Evolutionary conservation across 1,140 invertebrate genomes (phyloP).

Genomic region (Apis laboriosa): DNA sequence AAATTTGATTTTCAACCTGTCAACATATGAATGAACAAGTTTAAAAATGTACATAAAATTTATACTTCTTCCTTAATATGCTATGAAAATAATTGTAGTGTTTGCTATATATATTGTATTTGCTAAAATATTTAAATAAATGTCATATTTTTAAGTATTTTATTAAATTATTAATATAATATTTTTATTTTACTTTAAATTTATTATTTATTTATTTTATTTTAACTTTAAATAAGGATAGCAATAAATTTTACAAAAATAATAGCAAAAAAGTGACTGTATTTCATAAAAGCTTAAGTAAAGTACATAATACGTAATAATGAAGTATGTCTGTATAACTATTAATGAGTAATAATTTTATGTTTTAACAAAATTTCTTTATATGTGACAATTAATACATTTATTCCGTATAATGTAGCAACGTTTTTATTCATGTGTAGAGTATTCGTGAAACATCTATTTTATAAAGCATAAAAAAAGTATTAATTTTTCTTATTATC

Average conservation of each 20-base stretch:
- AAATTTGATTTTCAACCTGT: not conserved
- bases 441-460: slow-evolving; percentile 41
- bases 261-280: slow-evolving; percentile 72
- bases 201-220: too few relatives aligned
- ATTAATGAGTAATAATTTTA: slow-evolving; percentile 63
- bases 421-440: slow-evolving; percentile 38
- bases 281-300: slow-evolving; percentile 71
- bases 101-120: slow-evolving; percentile 6
- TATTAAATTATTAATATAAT: not conserved
- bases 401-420: slow-evolving; percentile 50
- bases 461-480: slow-evolving; percentile 42
- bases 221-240: slow-evolving; percentile 9
- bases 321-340: slow-evolving; percentile 65
- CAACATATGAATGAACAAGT: not conserved
- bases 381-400: slow-evolving; percentile 48
- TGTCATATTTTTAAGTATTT: slow-evolving; percentile 4
- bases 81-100: slow-evolving; percentile 8
- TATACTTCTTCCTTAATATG: slow-evolving; percentile 4
- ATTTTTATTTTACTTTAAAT: not conserved
- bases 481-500: slow-evolving; percentile 29
- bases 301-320: slow-evolving; percentile 68
- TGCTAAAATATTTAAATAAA: not conserved
- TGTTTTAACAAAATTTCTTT: slow-evolving; percentile 61
- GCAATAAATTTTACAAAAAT: slow-evolving; percentile 32
- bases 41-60: slow-evolving; percentile 8